These are phyloP conservation scores for Vulpes ferrilata DNA, from an alignment of 2,113 vertebrate genomes.

Conservation along the genomic window DNA sequence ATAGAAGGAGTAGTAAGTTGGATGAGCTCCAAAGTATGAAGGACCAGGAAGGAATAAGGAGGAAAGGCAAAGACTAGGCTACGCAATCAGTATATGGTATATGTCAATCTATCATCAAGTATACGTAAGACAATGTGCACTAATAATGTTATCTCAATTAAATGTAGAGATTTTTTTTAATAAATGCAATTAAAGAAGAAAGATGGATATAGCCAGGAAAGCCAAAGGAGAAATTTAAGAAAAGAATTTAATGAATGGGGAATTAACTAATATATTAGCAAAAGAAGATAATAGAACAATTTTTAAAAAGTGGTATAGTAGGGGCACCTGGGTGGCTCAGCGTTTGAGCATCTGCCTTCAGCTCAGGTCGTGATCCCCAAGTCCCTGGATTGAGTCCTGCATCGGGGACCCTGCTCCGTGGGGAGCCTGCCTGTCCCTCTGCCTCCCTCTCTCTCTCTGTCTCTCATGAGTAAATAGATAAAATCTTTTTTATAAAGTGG, in stretches of 20 bases:
- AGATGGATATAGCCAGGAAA: background rate
- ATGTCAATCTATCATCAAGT: background rate
- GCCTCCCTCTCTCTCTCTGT: too few relatives aligned
- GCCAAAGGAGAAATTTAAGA: background rate
- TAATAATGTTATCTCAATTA: background rate
- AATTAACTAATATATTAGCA: background rate
- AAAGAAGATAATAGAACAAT: background rate
- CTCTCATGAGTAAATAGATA: too few relatives aligned
- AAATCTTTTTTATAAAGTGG: too few relatives aligned
- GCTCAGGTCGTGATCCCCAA: too few relatives aligned
- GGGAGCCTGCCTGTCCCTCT: too few relatives aligned
- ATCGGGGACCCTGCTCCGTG: too few relatives aligned
- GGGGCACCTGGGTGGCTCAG: too few relatives aligned
- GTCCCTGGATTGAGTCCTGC: too few relatives aligned
- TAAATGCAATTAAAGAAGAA: background rate
- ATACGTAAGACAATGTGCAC: background rate
- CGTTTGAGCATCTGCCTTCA: too few relatives aligned
- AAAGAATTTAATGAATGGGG: background rate
- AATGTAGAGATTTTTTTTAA: background rate
- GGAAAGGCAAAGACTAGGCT: background rate
- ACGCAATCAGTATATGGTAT: background rate
- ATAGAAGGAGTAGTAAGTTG: background rate
- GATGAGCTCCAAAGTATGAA: background rate
- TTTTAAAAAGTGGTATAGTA: too few relatives aligned
- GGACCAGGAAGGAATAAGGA: background rate